Conservation (phyloP, 2,888 invertebrate genomes). For the Drosophila antonietae region DNA sequence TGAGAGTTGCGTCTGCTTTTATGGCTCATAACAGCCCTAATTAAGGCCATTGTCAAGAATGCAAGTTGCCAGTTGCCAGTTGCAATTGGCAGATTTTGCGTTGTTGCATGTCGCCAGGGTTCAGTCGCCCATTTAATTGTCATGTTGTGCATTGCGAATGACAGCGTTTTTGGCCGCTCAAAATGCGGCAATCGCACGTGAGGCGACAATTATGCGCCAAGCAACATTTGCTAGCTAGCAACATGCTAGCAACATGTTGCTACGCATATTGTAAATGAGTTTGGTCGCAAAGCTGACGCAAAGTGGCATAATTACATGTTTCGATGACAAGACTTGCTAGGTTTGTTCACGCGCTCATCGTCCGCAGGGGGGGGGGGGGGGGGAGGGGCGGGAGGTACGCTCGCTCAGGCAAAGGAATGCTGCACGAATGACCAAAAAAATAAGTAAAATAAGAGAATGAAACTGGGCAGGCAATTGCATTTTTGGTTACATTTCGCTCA, state of each 20-base stretch:
- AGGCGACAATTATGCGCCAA: slow-evolving; percentile 65
- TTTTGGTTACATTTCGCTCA: slow-evolving; percentile 80
- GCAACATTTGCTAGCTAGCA: slow-evolving; percentile 12
- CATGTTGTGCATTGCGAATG: slow-evolving; percentile 60
- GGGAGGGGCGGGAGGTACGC: background rate
- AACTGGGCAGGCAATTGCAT: slow-evolving; percentile 69
- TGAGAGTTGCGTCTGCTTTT: slow-evolving; percentile 65
- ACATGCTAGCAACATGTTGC: slow-evolving; percentile 31
- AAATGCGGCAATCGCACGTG: slow-evolving; percentile 66
- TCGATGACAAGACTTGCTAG: slow-evolving; percentile 69
- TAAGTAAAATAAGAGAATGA: background rate
- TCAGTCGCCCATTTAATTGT: slow-evolving; percentile 78
- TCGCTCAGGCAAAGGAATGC: slow-evolving; percentile 59
- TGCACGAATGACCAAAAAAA: slow-evolving; percentile 76
- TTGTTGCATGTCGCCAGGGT: slow-evolving; percentile 76
- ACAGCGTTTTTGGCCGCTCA: slow-evolving; percentile 59
- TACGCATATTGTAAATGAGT: slow-evolving; percentile 42
- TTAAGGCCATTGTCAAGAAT: slow-evolving; percentile 73
- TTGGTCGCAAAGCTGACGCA: slow-evolving; percentile 59
- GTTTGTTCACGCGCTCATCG: slow-evolving; percentile 51
- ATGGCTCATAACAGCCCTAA: slow-evolving; percentile 75
- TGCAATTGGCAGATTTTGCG: slow-evolving; percentile 58
- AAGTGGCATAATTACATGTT: slow-evolving; percentile 82
- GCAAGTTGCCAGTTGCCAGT: slow-evolving; percentile 27
- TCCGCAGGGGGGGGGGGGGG: background rate